Conservation (phyloP, 2,113 vertebrate species). For the Halcyon senegalensis region DNA sequence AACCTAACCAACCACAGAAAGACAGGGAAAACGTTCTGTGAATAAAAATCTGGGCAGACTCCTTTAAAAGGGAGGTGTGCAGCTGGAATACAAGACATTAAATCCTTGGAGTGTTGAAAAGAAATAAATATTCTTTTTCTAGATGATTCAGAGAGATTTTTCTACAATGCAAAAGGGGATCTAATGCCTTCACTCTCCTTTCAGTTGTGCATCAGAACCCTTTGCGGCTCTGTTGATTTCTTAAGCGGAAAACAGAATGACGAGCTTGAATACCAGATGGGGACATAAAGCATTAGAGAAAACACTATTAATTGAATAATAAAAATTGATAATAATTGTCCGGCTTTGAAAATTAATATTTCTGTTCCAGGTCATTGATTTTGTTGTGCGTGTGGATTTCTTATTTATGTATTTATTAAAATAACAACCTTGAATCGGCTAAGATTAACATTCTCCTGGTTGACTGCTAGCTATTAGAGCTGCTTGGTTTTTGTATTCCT, state of each 20-base stretch:
- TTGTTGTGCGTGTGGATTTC: not conserved
- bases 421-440: not conserved
- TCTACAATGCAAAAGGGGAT: not conserved
- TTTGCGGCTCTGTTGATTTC: not conserved
- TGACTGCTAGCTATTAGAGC: not conserved
- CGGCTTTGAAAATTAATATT: not conserved
- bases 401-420: not conserved
- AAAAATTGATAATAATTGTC: not conserved
- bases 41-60: not conserved
- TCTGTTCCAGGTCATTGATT: not conserved
- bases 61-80: not conserved
- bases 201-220: not conserved
- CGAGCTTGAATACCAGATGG: not conserved
- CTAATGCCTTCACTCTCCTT: not conserved
- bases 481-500: not conserved
- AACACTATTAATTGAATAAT: constrained; percentile 17
- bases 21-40: not conserved
- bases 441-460: not conserved
- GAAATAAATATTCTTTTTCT: not conserved
- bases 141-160: not conserved
- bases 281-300: not conserved
- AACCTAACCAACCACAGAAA: not conserved
- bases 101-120: not conserved
- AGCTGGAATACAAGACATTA: not conserved
- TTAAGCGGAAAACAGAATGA: not conserved